These are phyloP conservation scores for Sycobia sp. DNA, from an alignment of 1,140 invertebrate genomes.

Conservation along the genomic window DNA sequence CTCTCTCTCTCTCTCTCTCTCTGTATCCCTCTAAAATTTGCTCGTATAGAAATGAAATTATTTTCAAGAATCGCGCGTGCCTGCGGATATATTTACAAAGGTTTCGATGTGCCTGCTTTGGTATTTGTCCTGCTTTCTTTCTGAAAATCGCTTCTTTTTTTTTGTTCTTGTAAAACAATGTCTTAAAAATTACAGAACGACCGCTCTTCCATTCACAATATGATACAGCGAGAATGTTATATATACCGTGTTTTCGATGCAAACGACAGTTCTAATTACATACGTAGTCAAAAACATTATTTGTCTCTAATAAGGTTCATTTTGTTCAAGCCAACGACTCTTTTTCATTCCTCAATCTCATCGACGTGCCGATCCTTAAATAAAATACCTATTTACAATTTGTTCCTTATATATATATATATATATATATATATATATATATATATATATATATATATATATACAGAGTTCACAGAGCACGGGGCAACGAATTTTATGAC, in stretches of 20 bases:
- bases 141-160: too few relatives aligned
- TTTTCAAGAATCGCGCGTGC: not conserved
- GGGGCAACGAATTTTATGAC: slow-evolving; percentile 8
- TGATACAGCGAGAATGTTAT: slow-evolving; percentile 11
- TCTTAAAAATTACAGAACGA: not conserved
- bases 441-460: too few relatives aligned
- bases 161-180: too few relatives aligned
- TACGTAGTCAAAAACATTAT: too few relatives aligned
- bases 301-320: not conserved
- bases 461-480: slow-evolving; percentile 16
- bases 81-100: slow-evolving; percentile 38
- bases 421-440: slow-evolving; percentile 16
- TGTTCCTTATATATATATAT: slow-evolving; percentile 16
- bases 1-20: not conserved
- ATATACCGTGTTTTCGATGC: slow-evolving; percentile 22
- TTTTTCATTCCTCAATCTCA: not conserved
- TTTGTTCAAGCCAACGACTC: slow-evolving; percentile 12
- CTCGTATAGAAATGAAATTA: not conserved
- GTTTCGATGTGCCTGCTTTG: slow-evolving; percentile 47
- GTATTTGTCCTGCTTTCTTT: slow-evolving; percentile 42
- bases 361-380: slow-evolving; percentile 12
- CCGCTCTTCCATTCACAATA: slow-evolving; percentile 3
- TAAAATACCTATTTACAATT: slow-evolving; percentile 34
- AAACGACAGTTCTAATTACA: slow-evolving; percentile 1
- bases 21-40: too few relatives aligned